Evolutionary conservation across 1,140 invertebrate genomes (phyloP), one percentile per base, ranked within the genome.

Genomic region (Monomorium pharaonis): DNA sequence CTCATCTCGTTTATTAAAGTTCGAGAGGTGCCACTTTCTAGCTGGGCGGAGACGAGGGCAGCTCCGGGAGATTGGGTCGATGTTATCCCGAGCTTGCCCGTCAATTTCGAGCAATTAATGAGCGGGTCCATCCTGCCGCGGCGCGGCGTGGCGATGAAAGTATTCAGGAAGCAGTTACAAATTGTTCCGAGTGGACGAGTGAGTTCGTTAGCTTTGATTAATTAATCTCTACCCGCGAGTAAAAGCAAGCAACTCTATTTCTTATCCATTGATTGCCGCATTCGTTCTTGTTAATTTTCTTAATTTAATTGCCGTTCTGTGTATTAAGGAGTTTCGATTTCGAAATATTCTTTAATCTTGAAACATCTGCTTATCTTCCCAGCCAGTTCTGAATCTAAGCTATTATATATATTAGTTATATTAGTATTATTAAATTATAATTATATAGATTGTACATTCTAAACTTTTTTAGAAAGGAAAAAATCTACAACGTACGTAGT

Each of bases 21-120:
- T 84, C 62, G 70, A 86, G 51, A 85, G 56, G 78, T 30, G 69
- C 77, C 47, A 78, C 81, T 87, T 89, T 89, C 75, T 9, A 74
- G 60, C 16, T 3, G 9, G 44, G 76, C 47, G 51, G 83, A 62
- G 76, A 86, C 78, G 75, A 60, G 67, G 51, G 69, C 14, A 27
- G 2, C n/a, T 85, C 24, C 42, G 4, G 33, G 30, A 72, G 86
- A 24, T 51, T 74, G 14, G 51, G 6, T 67, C 30, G 65, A 74
- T 88, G 24, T 2, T 56, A 67, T 78, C 24, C 30, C 33, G 12
- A 24, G 47, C 51, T 69, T 56, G 47, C 30, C 72, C 69, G 74
- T 88, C 85, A 80, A 85, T 89, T 85, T 60, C 51, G 58, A 37
- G 60, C 74, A 54, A 88, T 85, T 85, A 78, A 88, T 84, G 27